Conservation (phyloP, 2,888 invertebrate genomes). For the Diachrysia chrysitis region DNA sequence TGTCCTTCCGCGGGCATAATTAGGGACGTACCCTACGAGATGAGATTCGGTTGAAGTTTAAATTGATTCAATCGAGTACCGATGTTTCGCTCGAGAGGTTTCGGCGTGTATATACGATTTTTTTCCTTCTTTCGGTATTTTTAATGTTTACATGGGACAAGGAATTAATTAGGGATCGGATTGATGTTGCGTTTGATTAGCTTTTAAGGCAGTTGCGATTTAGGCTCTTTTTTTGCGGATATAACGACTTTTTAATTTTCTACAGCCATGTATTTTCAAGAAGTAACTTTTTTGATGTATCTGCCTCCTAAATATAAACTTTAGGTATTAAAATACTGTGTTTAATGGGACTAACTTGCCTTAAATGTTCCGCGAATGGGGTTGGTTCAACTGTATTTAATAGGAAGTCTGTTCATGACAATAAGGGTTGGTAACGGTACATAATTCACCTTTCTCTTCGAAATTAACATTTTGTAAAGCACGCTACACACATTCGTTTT, state of each 20-base stretch:
- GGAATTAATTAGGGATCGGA: slow-evolving; percentile 78
- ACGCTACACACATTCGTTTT: slow-evolving; percentile 5
- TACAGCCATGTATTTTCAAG: background rate
- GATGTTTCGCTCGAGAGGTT: slow-evolving; percentile 81
- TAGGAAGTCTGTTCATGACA: slow-evolving; percentile 40
- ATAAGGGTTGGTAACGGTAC: slow-evolving; percentile 28
- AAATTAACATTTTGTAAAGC: slow-evolving; percentile 20
- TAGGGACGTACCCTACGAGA: slow-evolving; percentile 86
- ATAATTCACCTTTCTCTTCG: slow-evolving; percentile 22
- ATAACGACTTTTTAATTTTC: background rate
- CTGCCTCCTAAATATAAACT: background rate
- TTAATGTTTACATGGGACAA: slow-evolving; percentile 69
- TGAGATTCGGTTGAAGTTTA: slow-evolving; percentile 85
- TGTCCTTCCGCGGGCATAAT: slow-evolving; percentile 86
- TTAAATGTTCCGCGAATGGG: slow-evolving; percentile 34
- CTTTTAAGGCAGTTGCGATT: slow-evolving; percentile 37
- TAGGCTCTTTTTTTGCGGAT: slow-evolving; percentile 26
- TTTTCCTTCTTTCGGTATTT: slow-evolving; percentile 44
- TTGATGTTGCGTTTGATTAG: slow-evolving; percentile 63
- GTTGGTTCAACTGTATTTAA: slow-evolving; percentile 37
- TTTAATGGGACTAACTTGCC: background rate
- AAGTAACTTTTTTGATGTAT: background rate
- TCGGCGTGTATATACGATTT: slow-evolving; percentile 61
- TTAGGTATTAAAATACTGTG: background rate
- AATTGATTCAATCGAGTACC: slow-evolving; percentile 87